Evolutionary conservation across 2,888 invertebrate species (phyloP).

Genomic region (Drosophila mettleri): DNA sequence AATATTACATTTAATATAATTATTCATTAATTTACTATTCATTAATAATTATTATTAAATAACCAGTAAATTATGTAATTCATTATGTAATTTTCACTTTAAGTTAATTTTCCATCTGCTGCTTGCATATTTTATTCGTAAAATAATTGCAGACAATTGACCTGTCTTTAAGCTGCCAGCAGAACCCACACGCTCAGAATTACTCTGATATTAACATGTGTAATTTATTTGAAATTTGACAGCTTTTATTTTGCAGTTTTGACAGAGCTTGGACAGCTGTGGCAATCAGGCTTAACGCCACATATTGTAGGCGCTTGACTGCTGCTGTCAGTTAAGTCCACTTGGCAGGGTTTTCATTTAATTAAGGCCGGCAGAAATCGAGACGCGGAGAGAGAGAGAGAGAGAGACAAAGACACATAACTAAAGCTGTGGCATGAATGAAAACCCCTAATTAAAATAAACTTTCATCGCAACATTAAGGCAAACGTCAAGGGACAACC

Average conservation of each 20-base stretch:
- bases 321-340: constrained; percentile 36
- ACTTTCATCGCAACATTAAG: constrained; percentile 62
- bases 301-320: constrained; percentile 26
- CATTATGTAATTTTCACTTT: no score
- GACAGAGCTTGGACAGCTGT: constrained; percentile 16
- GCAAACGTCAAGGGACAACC: constrained; percentile 41
- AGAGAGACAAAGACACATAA: neutral
- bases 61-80: no score
- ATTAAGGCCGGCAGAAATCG: constrained; percentile 39
- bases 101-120: neutral
- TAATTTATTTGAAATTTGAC: constrained; percentile 1
- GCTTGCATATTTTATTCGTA: neutral
- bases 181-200: neutral
- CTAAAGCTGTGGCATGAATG: constrained; percentile 28
- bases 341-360: constrained; percentile 43
- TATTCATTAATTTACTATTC: no score
- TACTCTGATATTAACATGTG: neutral
- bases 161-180: neutral
- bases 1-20: no score
- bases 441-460: constrained; percentile 62
- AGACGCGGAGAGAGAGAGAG: neutral
- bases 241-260: neutral
- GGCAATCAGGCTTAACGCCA: constrained; percentile 35
- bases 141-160: neutral
- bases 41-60: no score